Evolutionary conservation across 2,797 vertebrate species (phyloP), one percentile per base, ranked within the genome.

Genomic region (Sebastes iracundus): DNA sequence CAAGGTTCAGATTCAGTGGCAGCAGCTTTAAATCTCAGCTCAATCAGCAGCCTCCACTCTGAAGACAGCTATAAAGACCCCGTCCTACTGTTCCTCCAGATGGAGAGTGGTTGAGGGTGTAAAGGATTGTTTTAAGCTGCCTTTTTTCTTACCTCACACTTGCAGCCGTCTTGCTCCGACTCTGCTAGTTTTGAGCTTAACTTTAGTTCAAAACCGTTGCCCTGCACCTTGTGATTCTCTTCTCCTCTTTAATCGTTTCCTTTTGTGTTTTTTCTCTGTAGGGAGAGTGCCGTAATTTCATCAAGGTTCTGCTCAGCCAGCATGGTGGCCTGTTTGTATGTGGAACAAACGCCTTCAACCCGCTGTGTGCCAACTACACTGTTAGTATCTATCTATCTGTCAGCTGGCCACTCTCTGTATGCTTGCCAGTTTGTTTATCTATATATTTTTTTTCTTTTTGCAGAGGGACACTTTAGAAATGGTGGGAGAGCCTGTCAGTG

Each of bases 291-390:
- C 96, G 97, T 60, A 99, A 99, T 93, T 99, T 98, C 84, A 91
- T 99, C 87, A 99, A 99, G 95, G 98, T 99, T 85, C 91, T 99
- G 85, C 95, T 99, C 87, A 96, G 96, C 78, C 94, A 96, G 38
- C 96, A 97, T 2, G 95, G 96, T 59, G 96, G 96, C 70, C 96
- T 99, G 61, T 99, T 99, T 61, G 96, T 98, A 49, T 99, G 98
- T 0, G 98, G 98, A 84, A 99, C 98, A 80, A 99, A 99, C 4
- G 98, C 98, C 83, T 99, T 99, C 95, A 99, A 99, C 92, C 98
- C 98, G 0, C 86, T 98, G 88, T 99, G 98, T 64, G 96, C 97
- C 94, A 98, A 99, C 95, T 99, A 98, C 95, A 99, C 97, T 6
- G 98, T 99, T 89, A 97, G 98, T 97, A 90, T 86, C 80, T 70